These are phyloP conservation scores for Ennomos erosarius DNA, from an alignment of 2,888 invertebrate species.

Conservation along the genomic window DNA sequence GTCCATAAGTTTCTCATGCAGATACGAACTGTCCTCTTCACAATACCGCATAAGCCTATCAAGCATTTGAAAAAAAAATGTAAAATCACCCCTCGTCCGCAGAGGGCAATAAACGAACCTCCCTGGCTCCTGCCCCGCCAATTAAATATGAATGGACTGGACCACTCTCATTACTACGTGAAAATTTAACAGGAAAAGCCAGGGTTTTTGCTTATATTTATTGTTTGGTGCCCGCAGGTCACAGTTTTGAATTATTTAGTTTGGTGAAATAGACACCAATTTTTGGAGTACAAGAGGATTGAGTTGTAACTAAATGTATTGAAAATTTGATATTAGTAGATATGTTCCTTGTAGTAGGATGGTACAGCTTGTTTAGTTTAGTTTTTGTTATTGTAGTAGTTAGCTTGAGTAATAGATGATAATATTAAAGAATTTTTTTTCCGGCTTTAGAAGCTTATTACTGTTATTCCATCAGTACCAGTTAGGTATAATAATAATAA, in stretches of 20 bases:
- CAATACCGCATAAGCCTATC: slow-evolving; percentile 77
- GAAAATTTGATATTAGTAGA: too few species aligned
- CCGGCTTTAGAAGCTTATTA: too few species aligned
- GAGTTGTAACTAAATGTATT: too few species aligned
- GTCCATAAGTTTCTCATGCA: slow-evolving; percentile 50
- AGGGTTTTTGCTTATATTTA: slow-evolving; percentile 45
- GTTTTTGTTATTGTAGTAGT: too few species aligned
- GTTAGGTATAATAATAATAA: too few species aligned
- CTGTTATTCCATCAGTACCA: too few species aligned
- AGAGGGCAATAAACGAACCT: slow-evolving; percentile 75
- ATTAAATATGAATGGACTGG: slow-evolving; percentile 78
- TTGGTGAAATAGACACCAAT: slow-evolving; percentile 10
- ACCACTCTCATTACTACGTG: slow-evolving; percentile 69
- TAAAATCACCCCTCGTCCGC: slow-evolving; percentile 74
- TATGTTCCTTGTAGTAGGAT: too few species aligned
- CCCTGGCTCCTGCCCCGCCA: slow-evolving; percentile 65
- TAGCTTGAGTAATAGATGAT: too few species aligned
- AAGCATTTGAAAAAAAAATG: slow-evolving; percentile 78
- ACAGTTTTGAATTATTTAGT: slow-evolving; percentile 50
- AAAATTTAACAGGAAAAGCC: slow-evolving; percentile 54
- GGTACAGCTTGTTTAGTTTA: too few species aligned
- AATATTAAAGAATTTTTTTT: too few species aligned
- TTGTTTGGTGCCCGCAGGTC: slow-evolving; percentile 43
- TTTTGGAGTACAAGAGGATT: slow-evolving; percentile 32
- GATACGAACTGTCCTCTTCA: slow-evolving; percentile 69